phyloP scores from a whole-genome alignment of 1,140 invertebrate species.

The Antheraea pernyi region DNA sequence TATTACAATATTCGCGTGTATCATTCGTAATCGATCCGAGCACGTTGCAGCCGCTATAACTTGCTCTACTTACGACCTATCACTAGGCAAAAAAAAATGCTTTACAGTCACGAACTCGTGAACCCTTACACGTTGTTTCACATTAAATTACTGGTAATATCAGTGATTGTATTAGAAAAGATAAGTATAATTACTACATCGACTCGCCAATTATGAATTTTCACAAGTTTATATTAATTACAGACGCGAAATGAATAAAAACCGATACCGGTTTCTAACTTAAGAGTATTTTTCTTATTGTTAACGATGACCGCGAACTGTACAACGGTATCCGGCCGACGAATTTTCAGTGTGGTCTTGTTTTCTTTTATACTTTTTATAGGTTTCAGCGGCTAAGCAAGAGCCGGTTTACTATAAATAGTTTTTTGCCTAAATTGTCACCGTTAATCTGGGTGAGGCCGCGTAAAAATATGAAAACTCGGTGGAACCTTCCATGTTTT shows the following conservation, averaged over 20 bases:
- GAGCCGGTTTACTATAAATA: slow-evolving; percentile 3
- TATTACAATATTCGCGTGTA: slow-evolving; percentile 76
- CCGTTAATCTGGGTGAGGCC: slow-evolving; percentile 2
- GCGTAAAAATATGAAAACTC: slow-evolving; percentile 5
- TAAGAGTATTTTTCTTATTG: slow-evolving; percentile 24
- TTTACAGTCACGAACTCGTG: slow-evolving; percentile 47
- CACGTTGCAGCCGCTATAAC: slow-evolving; percentile 46
- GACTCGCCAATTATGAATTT: background rate
- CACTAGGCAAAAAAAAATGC: slow-evolving; percentile 51
- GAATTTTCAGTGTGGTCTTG: slow-evolving; percentile 28
- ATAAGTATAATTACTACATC: too few relatives aligned
- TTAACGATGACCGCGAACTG: slow-evolving; percentile 32
- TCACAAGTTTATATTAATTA: background rate
- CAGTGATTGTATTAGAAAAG: too few relatives aligned
- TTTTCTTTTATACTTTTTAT: slow-evolving; percentile 24
- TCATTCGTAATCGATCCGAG: slow-evolving; percentile 70
- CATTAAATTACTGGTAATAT: too few relatives aligned
- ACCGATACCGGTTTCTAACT: slow-evolving; percentile 18
- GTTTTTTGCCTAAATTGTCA: slow-evolving; percentile 8
- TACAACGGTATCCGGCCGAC: slow-evolving; percentile 28
- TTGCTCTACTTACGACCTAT: slow-evolving; percentile 58
- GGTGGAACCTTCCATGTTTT: background rate
- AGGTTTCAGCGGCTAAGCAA: slow-evolving; percentile 16
- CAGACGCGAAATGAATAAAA: slow-evolving; percentile 8
- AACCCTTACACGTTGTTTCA: too few relatives aligned